Conservation (phyloP, 2,113 vertebrate genomes). For the Mionectes macconnelli region DNA sequence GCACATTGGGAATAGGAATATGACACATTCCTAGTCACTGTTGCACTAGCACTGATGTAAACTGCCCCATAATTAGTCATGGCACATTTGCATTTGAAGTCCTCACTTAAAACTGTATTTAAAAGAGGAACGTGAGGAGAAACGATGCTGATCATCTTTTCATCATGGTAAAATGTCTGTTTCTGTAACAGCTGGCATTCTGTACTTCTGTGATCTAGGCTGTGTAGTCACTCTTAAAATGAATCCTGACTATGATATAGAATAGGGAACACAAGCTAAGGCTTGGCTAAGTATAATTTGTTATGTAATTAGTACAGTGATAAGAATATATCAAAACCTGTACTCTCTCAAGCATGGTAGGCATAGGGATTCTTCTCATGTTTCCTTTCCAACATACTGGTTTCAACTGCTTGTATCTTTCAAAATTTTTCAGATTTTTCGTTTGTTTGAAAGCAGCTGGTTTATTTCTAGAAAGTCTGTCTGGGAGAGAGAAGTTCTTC, state of each 20-base stretch:
- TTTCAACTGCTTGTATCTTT: not conserved
- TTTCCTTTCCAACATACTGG: not conserved
- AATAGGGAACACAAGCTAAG: not conserved
- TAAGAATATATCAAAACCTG: constrained; percentile 9
- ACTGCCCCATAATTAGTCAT: not conserved
- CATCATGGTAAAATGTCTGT: not conserved
- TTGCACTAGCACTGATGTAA: not conserved
- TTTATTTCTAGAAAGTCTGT: constrained; percentile 9
- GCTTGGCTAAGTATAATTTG: constrained; percentile 28
- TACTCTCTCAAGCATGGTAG: not conserved
- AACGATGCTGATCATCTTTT: not conserved
- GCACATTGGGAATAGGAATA: not conserved
- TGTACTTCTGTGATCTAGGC: not conserved
- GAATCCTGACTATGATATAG: not conserved
- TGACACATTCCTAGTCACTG: not conserved
- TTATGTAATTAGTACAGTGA: constrained; percentile 9
- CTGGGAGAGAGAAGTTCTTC: not conserved
- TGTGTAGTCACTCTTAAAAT: not conserved
- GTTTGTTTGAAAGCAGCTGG: not conserved
- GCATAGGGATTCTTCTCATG: not conserved
- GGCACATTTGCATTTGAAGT: not conserved
- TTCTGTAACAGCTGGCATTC: not conserved
- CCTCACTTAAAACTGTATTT: not conserved
- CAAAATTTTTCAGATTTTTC: not conserved
- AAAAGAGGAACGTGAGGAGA: not conserved